A percentile compares a stretch with the other conserved stretches of the same genome.
Conservation (phyloP, 2,113 vertebrate species). For the Chaetops frenatus region DNA sequence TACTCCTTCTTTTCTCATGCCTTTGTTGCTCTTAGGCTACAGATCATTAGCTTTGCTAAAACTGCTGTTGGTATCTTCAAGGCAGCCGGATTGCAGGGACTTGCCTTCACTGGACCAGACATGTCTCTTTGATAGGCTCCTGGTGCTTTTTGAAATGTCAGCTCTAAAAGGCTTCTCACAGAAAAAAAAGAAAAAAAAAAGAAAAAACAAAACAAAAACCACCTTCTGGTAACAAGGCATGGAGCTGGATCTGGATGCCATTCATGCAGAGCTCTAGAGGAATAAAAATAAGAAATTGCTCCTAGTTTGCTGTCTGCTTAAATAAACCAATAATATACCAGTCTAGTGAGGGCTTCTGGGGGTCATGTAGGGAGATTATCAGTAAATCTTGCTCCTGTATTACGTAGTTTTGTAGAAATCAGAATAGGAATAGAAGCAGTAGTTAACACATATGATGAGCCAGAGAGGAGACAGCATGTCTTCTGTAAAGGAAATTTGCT, state of each 20-base stretch:
- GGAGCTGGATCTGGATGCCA: neutral
- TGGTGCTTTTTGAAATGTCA: conserved; percentile 22
- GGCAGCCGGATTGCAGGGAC: neutral
- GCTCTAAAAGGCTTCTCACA: neutral
- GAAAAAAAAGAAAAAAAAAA: neutral
- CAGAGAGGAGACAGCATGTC: neutral
- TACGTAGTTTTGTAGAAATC: neutral
- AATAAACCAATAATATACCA: neutral
- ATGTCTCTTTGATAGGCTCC: neutral
- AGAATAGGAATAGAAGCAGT: neutral
- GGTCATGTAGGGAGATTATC: neutral
- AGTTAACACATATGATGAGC: neutral
- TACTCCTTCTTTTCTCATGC: neutral
- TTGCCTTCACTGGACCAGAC: conserved; percentile 30
- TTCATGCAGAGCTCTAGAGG: neutral
- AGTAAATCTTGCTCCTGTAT: neutral
- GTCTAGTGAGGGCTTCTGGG: neutral
- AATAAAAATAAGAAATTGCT: conserved; percentile 10
- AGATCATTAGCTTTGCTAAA: conserved; percentile 34
- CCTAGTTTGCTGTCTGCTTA: neutral
- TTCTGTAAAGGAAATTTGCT: neutral
- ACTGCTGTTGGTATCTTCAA: conserved; percentile 26
- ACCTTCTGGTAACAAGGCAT: neutral
- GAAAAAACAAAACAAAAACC: neutral
- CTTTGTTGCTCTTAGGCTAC: neutral